Percentiles rank a stretch among this genome's conserved stretches.
Conservation (phyloP, 2,888 invertebrate species). For the Strigamia crassipes region DNA sequence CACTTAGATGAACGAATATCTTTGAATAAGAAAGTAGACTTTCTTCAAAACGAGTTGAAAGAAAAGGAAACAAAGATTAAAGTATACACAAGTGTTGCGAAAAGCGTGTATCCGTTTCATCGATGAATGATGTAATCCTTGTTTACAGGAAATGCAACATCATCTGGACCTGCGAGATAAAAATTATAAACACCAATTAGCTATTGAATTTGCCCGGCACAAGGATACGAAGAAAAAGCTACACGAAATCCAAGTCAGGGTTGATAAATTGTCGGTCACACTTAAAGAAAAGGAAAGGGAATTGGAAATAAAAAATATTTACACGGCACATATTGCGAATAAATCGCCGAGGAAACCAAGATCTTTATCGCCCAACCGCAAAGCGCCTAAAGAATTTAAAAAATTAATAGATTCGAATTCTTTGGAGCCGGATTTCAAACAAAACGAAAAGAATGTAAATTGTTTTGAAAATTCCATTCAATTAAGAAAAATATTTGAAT, state of each 20-base stretch:
- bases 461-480: background rate
- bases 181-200: slow-evolving; percentile 46
- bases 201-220: slow-evolving; percentile 46
- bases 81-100: background rate
- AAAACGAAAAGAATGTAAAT: background rate
- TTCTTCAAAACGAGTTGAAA: slow-evolving; percentile 36
- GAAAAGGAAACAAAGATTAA: slow-evolving; percentile 31
- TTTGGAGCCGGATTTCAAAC: background rate
- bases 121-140: slow-evolving; percentile 43
- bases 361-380: background rate
- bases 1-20: slow-evolving; percentile 20
- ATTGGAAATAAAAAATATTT: slow-evolving; percentile 43
- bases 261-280: background rate
- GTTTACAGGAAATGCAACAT: slow-evolving; percentile 43
- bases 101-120: background rate
- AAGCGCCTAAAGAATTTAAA: background rate
- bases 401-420: background rate
- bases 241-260: background rate
- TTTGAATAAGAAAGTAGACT: slow-evolving; percentile 41
- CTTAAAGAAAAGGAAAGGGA: slow-evolving; percentile 45
- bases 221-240: slow-evolving; percentile 44
- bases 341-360: background rate
- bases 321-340: background rate
- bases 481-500: too few species aligned
- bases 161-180: slow-evolving; percentile 41